Base-by-base conservation (phyloP, 2,888 invertebrate species). In the Orthosia cruda region DNA sequence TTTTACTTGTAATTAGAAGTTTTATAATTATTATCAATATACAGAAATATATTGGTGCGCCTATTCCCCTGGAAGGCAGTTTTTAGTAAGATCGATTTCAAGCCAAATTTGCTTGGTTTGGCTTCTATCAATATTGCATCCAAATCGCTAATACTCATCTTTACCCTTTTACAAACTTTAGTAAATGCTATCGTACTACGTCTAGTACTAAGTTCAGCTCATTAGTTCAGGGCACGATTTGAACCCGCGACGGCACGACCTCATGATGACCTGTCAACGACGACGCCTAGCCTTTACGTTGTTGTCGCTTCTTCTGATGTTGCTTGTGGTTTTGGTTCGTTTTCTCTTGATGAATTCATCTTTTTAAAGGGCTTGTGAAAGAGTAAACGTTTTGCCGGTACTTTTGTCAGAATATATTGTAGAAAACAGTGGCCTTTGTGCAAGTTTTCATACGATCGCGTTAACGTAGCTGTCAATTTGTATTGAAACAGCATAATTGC, bases 201-300 rank as follows among this genome's bases (percentile, higher is more conserved):
- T 9, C 40, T 16, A 62, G 47, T 40, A 9, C 40, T 65, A 59
- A 67, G 58, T 78, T 80, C 67, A 78, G 63, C 79, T 80, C 83
- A 80, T 80, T 80, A 80, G 83, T 57, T 67, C 63, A 55, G 80
- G 83, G n/a, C 80, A 80, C 80, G 80, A 80, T 26, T 83, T 64
- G 79, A 80, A 55, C 80, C 57, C 49, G 1, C 15, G 62, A 59
- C 40, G 71, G 52, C 80, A 68, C 67, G 80, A 80, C 72, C 83
- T 26, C 11, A 13, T 71, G 83, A 80, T 79, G 65, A 84, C 78
- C 80, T 82, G 80, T 78, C 76, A 75, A 78, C 77, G 47, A 54
- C 52, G 67, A 64, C 78, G 71, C 83, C 71, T 50, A 64, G 81
- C 26, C 52, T 64, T 49, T 55, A 54, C 52, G 0, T 16, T 62